Evolutionary conservation across 2,113 vertebrate species (phyloP).

Genomic region (Sula dactylatra): DNA sequence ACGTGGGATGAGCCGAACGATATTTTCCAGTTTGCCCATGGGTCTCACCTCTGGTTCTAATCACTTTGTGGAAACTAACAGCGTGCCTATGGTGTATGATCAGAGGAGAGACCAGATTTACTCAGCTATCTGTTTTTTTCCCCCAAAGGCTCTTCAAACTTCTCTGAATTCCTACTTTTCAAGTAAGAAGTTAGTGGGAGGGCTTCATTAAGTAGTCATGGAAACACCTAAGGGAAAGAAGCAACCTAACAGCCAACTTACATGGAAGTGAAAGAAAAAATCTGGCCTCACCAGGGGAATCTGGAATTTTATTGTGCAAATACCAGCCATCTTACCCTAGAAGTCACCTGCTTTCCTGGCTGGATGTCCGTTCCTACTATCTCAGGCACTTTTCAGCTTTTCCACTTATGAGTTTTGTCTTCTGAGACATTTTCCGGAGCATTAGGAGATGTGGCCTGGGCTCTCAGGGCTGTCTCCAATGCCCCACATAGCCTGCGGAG

Average conservation of each 20-base stretch:
- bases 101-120: neutral
- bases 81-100: neutral
- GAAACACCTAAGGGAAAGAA: neutral
- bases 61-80: neutral
- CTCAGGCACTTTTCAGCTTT: neutral
- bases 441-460: neutral
- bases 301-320: neutral
- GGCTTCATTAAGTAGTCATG: neutral
- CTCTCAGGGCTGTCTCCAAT: neutral
- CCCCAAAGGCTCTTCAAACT: neutral
- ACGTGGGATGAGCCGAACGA: neutral
- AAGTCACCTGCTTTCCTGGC: neutral
- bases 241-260: neutral
- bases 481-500: fast-evolving
- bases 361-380: neutral
- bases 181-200: neutral
- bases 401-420: neutral
- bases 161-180: neutral
- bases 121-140: neutral
- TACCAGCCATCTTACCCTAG: neutral
- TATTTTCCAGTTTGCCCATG: neutral
- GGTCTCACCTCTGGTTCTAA: slow-evolving; percentile 26
- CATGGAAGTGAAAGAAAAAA: neutral
- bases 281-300: neutral
- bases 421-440: neutral